These are phyloP conservation scores for Drosophila punjabiensis DNA, from an alignment of 1,140 invertebrate genomes.

Conservation along the genomic window DNA sequence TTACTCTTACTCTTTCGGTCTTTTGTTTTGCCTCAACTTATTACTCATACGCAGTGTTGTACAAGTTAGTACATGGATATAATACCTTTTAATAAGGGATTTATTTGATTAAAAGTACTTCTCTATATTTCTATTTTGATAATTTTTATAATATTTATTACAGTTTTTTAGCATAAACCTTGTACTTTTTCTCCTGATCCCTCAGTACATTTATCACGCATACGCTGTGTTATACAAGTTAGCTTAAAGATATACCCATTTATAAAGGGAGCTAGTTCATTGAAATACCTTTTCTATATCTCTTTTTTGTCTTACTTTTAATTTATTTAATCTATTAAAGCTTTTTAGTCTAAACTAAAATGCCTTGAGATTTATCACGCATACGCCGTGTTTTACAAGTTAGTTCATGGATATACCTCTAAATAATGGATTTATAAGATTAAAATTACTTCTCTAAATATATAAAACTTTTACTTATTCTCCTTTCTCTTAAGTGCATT, in stretches of 20 bases:
- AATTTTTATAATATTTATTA: not conserved
- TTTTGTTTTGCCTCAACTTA: not conserved
- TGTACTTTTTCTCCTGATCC: not conserved
- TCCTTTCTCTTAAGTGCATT: conserved; percentile 1
- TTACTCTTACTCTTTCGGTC: too few relatives aligned
- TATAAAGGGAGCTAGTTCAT: not conserved
- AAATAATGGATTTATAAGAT: not conserved
- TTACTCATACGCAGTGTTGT: conserved; percentile 3
- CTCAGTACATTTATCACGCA: conserved; percentile 41
- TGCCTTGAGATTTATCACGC: conserved; percentile 35
- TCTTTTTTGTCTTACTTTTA: not conserved
- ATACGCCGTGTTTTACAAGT: conserved; percentile 48
- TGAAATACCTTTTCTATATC: not conserved
- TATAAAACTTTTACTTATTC: not conserved
- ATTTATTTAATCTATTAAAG: too few relatives aligned
- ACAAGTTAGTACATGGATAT: not conserved
- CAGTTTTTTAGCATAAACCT: not conserved
- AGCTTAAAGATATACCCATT: not conserved
- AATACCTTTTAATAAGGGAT: not conserved
- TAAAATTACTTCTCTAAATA: not conserved
- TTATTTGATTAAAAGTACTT: not conserved
- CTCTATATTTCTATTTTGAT: not conserved
- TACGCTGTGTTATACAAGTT: conserved; percentile 44
- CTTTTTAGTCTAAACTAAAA: too few relatives aligned
- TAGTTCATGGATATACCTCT: not conserved